Evolutionary conservation across 2,797 vertebrate genomes (phyloP).

Genomic region (Rhinatrema bivittatum): DNA sequence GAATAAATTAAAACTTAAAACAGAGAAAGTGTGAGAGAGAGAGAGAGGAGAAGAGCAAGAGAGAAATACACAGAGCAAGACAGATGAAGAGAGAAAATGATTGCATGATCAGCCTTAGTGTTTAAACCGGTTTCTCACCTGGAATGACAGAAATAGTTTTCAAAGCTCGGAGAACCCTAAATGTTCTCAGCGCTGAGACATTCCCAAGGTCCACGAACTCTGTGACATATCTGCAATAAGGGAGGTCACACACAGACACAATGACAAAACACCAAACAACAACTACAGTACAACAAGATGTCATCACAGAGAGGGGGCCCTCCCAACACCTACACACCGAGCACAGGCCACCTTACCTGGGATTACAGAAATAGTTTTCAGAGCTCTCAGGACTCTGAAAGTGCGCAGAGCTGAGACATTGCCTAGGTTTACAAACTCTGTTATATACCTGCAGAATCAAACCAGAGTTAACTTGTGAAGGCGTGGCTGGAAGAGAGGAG

Average conservation of each 20-base stretch:
- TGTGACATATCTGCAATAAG: slow-evolving; percentile 99
- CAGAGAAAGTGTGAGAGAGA: too few species aligned
- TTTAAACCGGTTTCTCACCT: slow-evolving; percentile 90
- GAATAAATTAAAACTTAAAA: too few species aligned
- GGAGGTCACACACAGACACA: slow-evolving; percentile 95
- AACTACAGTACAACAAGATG: slow-evolving; percentile 72
- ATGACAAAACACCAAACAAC: slow-evolving; percentile 90
- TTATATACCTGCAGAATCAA: slow-evolving; percentile 99
- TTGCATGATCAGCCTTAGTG: slow-evolving; percentile 66
- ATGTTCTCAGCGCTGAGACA: slow-evolving; percentile 99
- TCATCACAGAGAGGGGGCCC: slow-evolving; percentile 87
- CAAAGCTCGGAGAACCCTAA: slow-evolving; percentile 99
- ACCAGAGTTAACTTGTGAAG: slow-evolving; percentile 87
- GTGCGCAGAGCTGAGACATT: slow-evolving; percentile 98
- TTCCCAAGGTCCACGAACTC: slow-evolving; percentile 99
- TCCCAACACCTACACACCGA: slow-evolving; percentile 87
- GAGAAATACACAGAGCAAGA: slow-evolving; percentile 29
- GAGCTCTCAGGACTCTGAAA: slow-evolving; percentile 97
- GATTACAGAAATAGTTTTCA: slow-evolving; percentile 99
- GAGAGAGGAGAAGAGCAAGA: slow-evolving; percentile 11
- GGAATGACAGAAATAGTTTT: slow-evolving; percentile 99
- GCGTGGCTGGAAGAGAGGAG: slow-evolving; percentile 30
- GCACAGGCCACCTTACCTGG: slow-evolving; percentile 81
- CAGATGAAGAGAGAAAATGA: too few species aligned
- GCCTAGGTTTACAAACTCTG: slow-evolving; percentile 99